Base-by-base conservation (phyloP, 2,797 vertebrate genomes). In the Hydrolagus colliei region DNA sequence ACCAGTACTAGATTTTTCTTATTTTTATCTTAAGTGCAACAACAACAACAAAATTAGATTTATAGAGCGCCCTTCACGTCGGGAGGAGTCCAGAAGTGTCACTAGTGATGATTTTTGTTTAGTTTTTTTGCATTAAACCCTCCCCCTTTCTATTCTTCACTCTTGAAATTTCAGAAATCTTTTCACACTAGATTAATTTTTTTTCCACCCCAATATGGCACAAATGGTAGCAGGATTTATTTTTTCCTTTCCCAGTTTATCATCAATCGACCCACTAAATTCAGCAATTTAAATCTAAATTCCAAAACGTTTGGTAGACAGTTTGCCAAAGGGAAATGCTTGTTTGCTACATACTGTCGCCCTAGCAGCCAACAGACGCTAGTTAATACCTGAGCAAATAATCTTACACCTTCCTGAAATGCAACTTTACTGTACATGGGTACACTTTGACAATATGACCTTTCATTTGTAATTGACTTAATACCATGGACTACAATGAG, bases 381-480 rank as follows among this genome's bases (percentile, higher is more conserved):
- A 41, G 65, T 71, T 82, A 84, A 84, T 41, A 20, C 35, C 22
- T 71, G 41, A 84, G 79, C 32, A 82, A 82, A 82, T 27, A 18
- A 4, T 82, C 22, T 68, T 18, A 71, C 0, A 76, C 41, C 16
- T 71, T 27, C 65, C 32, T 71, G 18, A 71, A 52, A 52, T 71
- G n/a, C 14, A 71, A 16, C 71, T 84, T 84, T 52, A 71, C 18
- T 35, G 79, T 84, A 71, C 65, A 84, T 82, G 67, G 65, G 35
- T 84, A 84, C 32, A 16, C 79, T 84, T 63, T 67, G 65, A 6
- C 74, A 76, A 20, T 16, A 67, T 84, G 65, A 84, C 14, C 20
- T 71, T 84, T 84, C 32, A 84, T 67, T 71, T 84, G 77, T 62
- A 65, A 79, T 62, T 79, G n/a, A 32, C 79, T 62, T 22, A 68